Percentiles rank a stretch among this genome's conserved stretches.
These are phyloP conservation scores for Myiagra hebetior DNA, from an alignment of 2,113 vertebrate species.

Conservation along the genomic window DNA sequence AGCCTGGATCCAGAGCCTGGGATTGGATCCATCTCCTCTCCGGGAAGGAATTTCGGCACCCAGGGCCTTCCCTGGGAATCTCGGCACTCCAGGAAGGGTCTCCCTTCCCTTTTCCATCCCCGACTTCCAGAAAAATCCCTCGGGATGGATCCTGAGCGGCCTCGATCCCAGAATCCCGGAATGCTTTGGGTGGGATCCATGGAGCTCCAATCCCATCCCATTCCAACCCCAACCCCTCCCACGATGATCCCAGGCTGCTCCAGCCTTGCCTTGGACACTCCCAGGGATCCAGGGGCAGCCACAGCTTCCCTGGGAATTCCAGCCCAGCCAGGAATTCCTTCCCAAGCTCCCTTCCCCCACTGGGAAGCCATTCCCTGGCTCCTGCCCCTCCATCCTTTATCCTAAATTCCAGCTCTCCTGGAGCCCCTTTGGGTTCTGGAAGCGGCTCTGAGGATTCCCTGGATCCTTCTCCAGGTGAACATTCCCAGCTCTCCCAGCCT, in stretches of 20 bases:
- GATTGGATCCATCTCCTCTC: too few relatives aligned
- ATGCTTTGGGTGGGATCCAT: neutral
- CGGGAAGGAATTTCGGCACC: too few relatives aligned
- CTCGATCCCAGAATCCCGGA: neutral
- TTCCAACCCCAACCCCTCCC: rapidly evolving
- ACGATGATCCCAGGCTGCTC: rapidly evolving
- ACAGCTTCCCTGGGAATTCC: neutral
- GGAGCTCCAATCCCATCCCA: neutral
- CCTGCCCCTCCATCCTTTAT: rapidly evolving
- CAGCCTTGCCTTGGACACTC: neutral
- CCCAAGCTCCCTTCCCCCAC: neutral
- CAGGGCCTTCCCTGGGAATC: too few relatives aligned
- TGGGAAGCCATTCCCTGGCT: neutral
- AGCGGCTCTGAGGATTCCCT: rapidly evolving
- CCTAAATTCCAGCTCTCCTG: neutral
- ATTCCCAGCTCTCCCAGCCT: neutral
- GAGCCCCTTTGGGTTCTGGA: neutral
- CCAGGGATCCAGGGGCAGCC: neutral
- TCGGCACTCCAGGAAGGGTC: too few relatives aligned
- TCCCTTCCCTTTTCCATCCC: too few relatives aligned
- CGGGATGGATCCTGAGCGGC: too few relatives aligned
- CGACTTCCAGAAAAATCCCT: too few relatives aligned
- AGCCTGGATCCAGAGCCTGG: neutral
- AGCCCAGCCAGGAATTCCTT: neutral
- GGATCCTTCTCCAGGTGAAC: neutral